A percentile compares a stretch with the other conserved stretches of the same genome.
phyloP scores from a whole-genome alignment of 2,113 vertebrate genomes.

The Plectropomus leopardus region DNA sequence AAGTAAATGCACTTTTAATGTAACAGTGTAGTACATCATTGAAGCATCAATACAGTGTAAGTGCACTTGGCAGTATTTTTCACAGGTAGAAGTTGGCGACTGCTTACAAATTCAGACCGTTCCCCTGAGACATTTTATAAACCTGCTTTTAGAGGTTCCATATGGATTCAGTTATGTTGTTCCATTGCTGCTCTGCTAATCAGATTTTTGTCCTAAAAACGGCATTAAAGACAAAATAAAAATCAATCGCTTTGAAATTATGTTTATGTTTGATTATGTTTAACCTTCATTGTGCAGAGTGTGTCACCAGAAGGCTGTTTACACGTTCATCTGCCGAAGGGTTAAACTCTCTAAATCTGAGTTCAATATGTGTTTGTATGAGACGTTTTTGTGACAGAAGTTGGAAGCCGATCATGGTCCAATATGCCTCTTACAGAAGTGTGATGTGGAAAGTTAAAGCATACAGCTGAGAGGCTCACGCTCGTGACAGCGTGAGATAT shows the following conservation, averaged over 20 bases:
- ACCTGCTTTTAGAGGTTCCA: not conserved
- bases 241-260: not conserved
- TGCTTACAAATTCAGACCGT: not conserved
- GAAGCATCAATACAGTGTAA: not conserved
- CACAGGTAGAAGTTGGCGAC: not conserved
- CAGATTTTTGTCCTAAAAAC: not conserved
- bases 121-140: not conserved
- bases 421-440: not conserved
- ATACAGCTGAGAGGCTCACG: not conserved
- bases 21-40: not conserved
- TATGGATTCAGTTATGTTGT: not conserved
- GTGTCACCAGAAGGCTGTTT: not conserved
- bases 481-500: too few relatives aligned
- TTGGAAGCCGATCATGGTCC: not conserved
- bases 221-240: not conserved
- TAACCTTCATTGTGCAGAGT: not conserved
- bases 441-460: not conserved
- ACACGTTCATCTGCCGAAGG: not conserved
- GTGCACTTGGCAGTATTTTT: not conserved
- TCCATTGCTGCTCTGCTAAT: not conserved
- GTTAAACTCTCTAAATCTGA: not conserved
- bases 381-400: not conserved
- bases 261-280: not conserved
- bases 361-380: too few relatives aligned
- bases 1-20: conserved; percentile 8